Percentiles rank a stretch among this genome's conserved stretches.
Evolutionary conservation across 2,113 vertebrate genomes (phyloP).

Genomic region (Rattus norvegicus): GRCr8 NC_086021.1:115259501-115260000

Average conservation of each 20-base stretch:
- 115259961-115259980: not conserved
- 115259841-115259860: not conserved
- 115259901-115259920: not conserved
- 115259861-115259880: not conserved
- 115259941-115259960: not conserved
- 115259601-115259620: too few species aligned
- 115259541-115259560: not conserved
- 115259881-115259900: not conserved
- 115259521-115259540: not conserved
- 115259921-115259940: not conserved
- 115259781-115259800: slow-evolving; percentile 26
- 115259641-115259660: too few species aligned
- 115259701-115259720: too few species aligned
- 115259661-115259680: too few species aligned
- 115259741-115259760: not conserved
- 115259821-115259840: not conserved
- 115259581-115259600: not conserved
- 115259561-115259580: not conserved
- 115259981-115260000: not conserved
- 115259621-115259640: too few species aligned
- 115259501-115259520: not conserved
- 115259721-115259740: too few species aligned
- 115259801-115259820: not conserved
- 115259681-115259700: too few species aligned
- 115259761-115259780: not conserved